These are phyloP conservation scores for Anoplius nigerrimus DNA, from an alignment of 2,888 invertebrate species.

Conservation along the genomic window DNA sequence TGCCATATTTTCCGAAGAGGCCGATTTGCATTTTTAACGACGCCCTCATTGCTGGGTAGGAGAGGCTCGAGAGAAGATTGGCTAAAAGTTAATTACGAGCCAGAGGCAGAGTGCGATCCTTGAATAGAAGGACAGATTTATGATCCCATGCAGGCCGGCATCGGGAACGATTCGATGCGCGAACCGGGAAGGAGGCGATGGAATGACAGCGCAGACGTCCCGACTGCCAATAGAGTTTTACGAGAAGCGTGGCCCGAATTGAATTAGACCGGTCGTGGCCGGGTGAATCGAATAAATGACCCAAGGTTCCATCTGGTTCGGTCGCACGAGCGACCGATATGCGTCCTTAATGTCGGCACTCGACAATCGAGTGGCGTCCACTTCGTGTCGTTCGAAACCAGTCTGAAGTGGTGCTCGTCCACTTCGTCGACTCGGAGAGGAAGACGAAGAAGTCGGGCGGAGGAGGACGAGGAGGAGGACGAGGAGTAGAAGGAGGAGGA, in stretches of 20 bases:
- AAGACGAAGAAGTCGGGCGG: slow-evolving; percentile 4
- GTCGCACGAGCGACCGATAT: background rate
- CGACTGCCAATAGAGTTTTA: background rate
- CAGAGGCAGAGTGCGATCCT: no score
- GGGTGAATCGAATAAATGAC: slow-evolving; percentile 4
- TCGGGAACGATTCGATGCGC: no score
- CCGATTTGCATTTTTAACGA: background rate
- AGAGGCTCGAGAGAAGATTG: no score
- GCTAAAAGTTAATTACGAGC: no score
- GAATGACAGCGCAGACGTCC: background rate
- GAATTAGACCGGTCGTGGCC: background rate
- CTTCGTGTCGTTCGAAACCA: slow-evolving; percentile 30
- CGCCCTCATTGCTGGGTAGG: no score
- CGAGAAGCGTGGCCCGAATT: background rate
- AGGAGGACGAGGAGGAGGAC: background rate
- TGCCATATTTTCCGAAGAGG: background rate
- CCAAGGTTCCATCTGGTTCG: no score
- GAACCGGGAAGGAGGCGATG: background rate
- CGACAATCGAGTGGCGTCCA: background rate
- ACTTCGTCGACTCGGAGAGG: slow-evolving; percentile 5
- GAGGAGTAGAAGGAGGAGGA: background rate
- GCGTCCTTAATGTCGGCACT: background rate
- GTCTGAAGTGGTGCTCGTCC: slow-evolving; percentile 32
- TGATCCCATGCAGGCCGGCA: no score
- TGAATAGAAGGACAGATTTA: no score